Evolutionary conservation across 2,888 invertebrate genomes (phyloP).

Genomic region (Protonemura montana): DNA sequence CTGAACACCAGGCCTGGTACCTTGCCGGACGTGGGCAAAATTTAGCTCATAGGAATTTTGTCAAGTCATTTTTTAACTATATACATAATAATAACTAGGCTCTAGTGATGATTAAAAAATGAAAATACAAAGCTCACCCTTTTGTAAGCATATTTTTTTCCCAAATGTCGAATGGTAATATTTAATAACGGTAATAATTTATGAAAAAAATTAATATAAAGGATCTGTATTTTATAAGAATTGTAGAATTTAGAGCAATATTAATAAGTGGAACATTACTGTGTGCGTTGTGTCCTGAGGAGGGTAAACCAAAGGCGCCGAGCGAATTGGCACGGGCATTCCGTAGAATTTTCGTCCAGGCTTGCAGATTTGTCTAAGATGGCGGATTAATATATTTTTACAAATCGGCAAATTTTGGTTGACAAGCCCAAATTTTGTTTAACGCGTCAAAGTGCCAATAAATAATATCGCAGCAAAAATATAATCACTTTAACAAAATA

Average conservation of each 20-base stretch:
- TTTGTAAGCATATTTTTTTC: conserved; percentile 41
- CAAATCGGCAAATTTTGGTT: conserved; percentile 28
- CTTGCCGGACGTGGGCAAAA: background rate
- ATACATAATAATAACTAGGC: conserved; percentile 16
- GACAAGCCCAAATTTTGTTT: background rate
- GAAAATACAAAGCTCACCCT: conserved; percentile 3
- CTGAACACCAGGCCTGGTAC: background rate
- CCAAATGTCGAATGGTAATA: conserved; percentile 36
- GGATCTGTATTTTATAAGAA: conserved; percentile 43
- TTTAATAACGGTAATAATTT: conserved; percentile 44
- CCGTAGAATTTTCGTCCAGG: background rate
- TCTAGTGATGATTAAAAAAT: conserved; percentile 15
- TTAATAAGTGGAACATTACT: background rate
- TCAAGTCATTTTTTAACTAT: conserved; percentile 39
- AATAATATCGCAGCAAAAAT: conserved; percentile 43
- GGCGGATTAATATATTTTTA: conserved; percentile 48
- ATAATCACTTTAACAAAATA: conserved; percentile 40
- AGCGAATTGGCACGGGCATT: background rate
- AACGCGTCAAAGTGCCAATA: conserved; percentile 3
- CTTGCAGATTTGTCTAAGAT: conserved; percentile 38
- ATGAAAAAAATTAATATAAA: conserved; percentile 44
- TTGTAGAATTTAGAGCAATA: conserved; percentile 33
- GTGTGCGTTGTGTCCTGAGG: background rate
- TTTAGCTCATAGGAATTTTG: conserved; percentile 19
- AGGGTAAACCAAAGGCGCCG: background rate